Conservation (phyloP, 2,888 invertebrate genomes). For the Troilus luridus region DNA sequence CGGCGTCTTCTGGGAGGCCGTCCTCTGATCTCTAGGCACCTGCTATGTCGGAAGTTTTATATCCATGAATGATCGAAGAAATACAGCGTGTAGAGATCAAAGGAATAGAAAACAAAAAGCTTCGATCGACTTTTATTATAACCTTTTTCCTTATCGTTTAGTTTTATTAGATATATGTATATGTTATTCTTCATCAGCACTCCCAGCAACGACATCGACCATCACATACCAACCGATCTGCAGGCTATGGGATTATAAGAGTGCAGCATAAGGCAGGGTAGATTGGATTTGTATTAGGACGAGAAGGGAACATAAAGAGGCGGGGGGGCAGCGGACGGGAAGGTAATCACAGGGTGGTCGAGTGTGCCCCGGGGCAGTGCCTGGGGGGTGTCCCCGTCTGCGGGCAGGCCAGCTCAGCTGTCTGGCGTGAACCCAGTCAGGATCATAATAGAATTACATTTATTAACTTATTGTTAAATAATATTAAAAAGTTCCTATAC, state of each 20-base stretch:
- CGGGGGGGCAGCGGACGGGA: not conserved
- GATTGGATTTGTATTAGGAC: conserved; percentile 35
- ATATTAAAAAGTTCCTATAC: not conserved
- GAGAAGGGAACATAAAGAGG: conserved; percentile 19
- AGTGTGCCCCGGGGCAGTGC: not conserved
- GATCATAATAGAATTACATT: not conserved
- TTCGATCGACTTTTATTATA: not conserved
- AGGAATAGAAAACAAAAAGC: not conserved
- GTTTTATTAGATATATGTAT: too few relatives aligned
- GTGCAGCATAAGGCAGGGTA: not conserved
- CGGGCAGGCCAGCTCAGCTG: not conserved
- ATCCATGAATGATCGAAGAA: not conserved
- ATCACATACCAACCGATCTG: not conserved
- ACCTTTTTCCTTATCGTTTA: too few relatives aligned
- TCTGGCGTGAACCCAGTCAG: not conserved
- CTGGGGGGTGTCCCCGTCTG: conserved; percentile 16
- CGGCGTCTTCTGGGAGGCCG: not conserved
- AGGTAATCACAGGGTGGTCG: conserved; percentile 34
- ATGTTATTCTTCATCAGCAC: not conserved
- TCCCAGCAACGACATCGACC: not conserved
- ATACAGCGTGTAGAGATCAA: not conserved
- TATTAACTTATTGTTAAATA: not conserved
- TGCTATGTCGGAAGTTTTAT: not conserved
- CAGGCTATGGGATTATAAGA: not conserved
- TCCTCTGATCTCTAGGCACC: conserved; percentile 6